Conservation (phyloP, 2,888 invertebrate species). For the Drosophila multiciliata region DNA sequence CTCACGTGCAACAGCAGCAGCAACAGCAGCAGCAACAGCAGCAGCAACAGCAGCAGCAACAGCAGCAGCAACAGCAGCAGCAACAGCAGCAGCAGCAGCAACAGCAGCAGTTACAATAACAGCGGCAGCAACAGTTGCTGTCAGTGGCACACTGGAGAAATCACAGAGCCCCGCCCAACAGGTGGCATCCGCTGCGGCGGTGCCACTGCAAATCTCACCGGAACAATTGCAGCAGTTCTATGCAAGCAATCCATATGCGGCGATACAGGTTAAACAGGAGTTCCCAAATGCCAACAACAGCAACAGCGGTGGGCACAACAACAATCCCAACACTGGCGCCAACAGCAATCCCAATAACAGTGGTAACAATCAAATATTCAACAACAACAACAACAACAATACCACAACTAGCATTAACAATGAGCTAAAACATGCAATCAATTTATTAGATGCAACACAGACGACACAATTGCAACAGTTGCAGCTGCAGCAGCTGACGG, state of each 20-base stretch:
- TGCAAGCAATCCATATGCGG: conserved; percentile 82
- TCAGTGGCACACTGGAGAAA: conserved; percentile 87
- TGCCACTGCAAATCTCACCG: conserved; percentile 84
- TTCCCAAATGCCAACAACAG: conserved; percentile 71
- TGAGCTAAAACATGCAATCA: conserved; percentile 81
- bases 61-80: background rate
- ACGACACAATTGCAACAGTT: conserved; percentile 85
- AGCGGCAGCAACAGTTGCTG: conserved; percentile 62
- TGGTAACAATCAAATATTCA: conserved; percentile 12
- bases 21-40: conserved; percentile 1
- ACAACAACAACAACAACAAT: conserved; percentile 24
- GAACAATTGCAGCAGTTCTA: conserved; percentile 87
- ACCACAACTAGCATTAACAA: conserved; percentile 7
- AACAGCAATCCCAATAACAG: conserved; percentile 17
- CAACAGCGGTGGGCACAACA: conserved; percentile 17
- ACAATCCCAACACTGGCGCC: conserved; percentile 32
- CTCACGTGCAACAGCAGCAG: conserved; percentile 31
- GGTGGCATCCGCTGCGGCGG: conserved; percentile 81
- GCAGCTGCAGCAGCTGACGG: conserved; percentile 83
- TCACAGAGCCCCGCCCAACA: conserved; percentile 86
- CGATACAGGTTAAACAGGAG: conserved; percentile 85
- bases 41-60: background rate
- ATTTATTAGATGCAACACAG: conserved; percentile 85
- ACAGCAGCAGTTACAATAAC: conserved; percentile 5
- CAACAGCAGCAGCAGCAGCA: conserved; percentile 6